Conservation (phyloP, 2,113 vertebrate species). For the Brachyhypopomus occidentalis region DNA sequence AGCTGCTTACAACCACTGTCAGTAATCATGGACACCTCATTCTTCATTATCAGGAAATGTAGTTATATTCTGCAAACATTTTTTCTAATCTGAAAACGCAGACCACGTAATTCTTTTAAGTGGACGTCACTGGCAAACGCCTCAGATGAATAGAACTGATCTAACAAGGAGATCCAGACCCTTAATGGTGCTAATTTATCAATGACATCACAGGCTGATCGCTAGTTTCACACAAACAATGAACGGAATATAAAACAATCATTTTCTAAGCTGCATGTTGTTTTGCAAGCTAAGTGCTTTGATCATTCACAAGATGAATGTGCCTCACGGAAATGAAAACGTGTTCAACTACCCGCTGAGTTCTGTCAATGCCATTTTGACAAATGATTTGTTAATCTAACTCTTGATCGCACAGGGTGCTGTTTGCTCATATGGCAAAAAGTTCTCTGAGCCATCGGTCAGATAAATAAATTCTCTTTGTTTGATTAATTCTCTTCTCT, state of each 20-base stretch:
- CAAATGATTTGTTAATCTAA: conserved; percentile 52
- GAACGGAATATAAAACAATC: conserved; percentile 45
- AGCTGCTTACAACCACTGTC: conserved; percentile 9
- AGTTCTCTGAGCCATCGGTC: conserved; percentile 17
- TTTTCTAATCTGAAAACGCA: conserved; percentile 7
- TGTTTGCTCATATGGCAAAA: conserved; percentile 33
- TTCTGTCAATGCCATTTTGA: conserved; percentile 45
- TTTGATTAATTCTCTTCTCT: neutral
- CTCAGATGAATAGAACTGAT: conserved; percentile 26
- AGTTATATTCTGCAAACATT: conserved; percentile 24
- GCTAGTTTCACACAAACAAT: conserved; percentile 29
- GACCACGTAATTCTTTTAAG: conserved; percentile 28
- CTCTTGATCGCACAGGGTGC: conserved; percentile 41
- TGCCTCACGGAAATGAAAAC: conserved; percentile 50
- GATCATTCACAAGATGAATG: conserved; percentile 50
- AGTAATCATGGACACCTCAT: conserved; percentile 3
- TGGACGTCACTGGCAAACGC: conserved; percentile 32
- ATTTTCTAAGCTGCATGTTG: conserved; percentile 45
- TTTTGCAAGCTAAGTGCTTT: conserved; percentile 46
- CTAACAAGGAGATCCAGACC: conserved; percentile 20
- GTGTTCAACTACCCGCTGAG: conserved; percentile 40
- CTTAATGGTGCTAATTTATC: conserved; percentile 39
- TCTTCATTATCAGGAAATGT: conserved; percentile 19
- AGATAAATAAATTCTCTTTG: neutral
- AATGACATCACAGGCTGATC: conserved; percentile 38